Conservation (phyloP, 2,888 invertebrate genomes). For the Apeira syringaria region DNA sequence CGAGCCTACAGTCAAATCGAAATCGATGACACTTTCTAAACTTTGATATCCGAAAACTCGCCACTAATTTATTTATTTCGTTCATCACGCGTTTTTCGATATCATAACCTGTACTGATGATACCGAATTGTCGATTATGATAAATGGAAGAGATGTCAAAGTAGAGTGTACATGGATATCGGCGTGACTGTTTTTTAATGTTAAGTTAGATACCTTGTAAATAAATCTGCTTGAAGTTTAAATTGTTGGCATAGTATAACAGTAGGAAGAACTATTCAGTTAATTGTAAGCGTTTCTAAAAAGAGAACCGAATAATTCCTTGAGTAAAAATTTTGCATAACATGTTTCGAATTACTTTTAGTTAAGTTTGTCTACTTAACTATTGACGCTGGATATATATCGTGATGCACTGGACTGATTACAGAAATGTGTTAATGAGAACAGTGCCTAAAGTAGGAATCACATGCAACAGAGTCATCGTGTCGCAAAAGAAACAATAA, state of each 20-base stretch:
- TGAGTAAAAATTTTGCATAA: too few species aligned
- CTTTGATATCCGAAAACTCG: conserved; percentile 13
- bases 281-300: too few species aligned
- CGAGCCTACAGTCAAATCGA: conserved; percentile 51
- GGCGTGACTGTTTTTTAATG: conserved; percentile 8
- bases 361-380: not conserved
- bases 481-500: too few species aligned
- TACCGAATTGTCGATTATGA: conserved; percentile 4
- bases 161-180: conserved; percentile 15
- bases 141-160: conserved; percentile 6
- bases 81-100: conserved; percentile 9
- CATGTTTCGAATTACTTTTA: not conserved
- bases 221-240: conserved; percentile 7
- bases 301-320: too few species aligned
- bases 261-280: too few species aligned
- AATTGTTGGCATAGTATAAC: not conserved
- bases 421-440: not conserved
- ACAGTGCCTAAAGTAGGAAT: too few species aligned
- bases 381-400: not conserved
- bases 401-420: conserved; percentile 1
- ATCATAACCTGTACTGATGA: conserved; percentile 5
- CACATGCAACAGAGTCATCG: too few species aligned
- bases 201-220: conserved; percentile 11
- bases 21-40: conserved; percentile 19
- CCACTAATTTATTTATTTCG: conserved; percentile 19